phyloP scores from a whole-genome alignment of 2,113 vertebrate genomes.

The Cygnus atratus region DNA sequence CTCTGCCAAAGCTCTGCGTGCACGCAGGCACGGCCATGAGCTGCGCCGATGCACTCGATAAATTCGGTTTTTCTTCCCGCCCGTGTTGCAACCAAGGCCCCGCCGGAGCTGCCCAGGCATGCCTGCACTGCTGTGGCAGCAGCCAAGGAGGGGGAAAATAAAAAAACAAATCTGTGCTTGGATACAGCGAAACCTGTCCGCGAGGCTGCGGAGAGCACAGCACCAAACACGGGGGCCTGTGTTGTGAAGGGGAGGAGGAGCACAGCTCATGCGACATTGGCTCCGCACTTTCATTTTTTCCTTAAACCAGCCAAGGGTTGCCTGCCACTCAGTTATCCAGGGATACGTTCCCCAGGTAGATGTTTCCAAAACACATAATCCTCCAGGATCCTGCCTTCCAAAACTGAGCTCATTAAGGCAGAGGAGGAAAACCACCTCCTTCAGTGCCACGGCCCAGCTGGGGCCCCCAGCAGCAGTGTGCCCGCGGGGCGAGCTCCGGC shows the following conservation, averaged over 20 bases:
- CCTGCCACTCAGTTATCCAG: not conserved
- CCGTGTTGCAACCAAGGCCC: not conserved
- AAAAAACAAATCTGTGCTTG: not conserved
- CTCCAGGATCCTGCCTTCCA: not conserved
- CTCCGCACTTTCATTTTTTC: not conserved
- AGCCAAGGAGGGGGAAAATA: not conserved
- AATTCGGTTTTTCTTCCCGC: not conserved
- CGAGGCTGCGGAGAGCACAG: not conserved
- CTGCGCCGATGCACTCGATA: not conserved
- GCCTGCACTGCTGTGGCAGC: not conserved
- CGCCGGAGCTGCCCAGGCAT: not conserved
- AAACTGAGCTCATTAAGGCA: not conserved
- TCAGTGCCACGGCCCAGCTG: not conserved
- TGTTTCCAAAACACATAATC: not conserved
- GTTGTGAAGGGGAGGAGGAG: not conserved
- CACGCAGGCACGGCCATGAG: not conserved
- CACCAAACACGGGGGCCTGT: accelerated
- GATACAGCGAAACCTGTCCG: not conserved
- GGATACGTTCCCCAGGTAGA: not conserved
- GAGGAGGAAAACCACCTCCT: not conserved
- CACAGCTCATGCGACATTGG: not conserved
- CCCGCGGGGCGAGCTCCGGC: not conserved
- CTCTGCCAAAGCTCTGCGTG: not conserved
- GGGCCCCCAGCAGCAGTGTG: accelerated
- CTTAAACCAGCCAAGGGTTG: not conserved